Evolutionary conservation across 2,888 invertebrate species (phyloP), one percentile per base, ranked within the genome.

Genomic region (Chrysina gloriosa): DNA sequence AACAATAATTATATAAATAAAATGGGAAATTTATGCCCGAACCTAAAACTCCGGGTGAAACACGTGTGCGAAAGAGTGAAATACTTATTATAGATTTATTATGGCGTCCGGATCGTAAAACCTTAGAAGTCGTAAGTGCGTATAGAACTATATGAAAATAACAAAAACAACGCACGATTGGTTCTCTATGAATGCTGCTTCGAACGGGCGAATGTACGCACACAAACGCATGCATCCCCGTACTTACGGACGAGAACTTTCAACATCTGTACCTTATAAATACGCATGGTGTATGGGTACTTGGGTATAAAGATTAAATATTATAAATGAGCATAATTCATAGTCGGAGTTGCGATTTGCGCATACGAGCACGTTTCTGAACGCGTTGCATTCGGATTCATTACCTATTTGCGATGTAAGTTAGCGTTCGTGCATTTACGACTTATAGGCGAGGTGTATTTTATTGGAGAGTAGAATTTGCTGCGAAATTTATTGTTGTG

Each of bases 301-400:
- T 5, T 11, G 36, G 5, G 36, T 70, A 72, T 70, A 69, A 72
- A 74, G 72, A 74, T 74, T 76, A 75, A 76, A 78, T 77, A 76
- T 77, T 77, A 76, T 77, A 78, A 48, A 77, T 77, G 77, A 75
- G 31, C 75, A 77, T 77, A 77, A 77, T 77, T 77, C 77, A 75
- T 72, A 73, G 72, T 5, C 23, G 7, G 11, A 1, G 11, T 11
- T 23, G 9, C 70, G 71, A 74, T 77, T 77, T 77, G 73, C 73
- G 76, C 76, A 74, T 75, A 73, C 70, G 73, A 77, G 73, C 78
- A 78, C 78, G 78, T 77, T 71, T 72, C 63, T 23, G 23, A 48
- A 72, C 68, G 69, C 70, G 77, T 76, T 77, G 74, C 77, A 75
- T 77, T 77, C 76, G 74, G 74, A 76, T 74, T 73, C 73, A 58